Evolutionary conservation across 1,140 invertebrate genomes (phyloP).

Genomic region (Drosophila persimilis): DNA sequence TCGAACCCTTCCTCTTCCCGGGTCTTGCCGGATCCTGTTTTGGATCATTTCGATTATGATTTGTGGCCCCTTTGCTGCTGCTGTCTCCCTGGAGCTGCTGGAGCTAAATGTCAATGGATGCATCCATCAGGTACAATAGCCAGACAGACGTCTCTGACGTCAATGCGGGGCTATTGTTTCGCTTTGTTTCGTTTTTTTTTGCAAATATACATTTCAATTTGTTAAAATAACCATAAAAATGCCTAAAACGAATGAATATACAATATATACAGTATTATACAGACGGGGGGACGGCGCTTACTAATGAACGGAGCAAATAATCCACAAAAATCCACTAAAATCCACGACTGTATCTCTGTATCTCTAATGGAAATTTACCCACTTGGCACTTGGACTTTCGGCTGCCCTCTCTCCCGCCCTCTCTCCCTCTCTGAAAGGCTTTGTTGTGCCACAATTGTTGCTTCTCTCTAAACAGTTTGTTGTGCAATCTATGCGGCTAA

Average conservation of each 20-base stretch:
- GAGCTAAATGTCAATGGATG: constrained; percentile 62
- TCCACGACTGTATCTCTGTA: not conserved
- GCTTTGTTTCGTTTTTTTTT: not conserved
- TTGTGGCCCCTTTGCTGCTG: constrained; percentile 40
- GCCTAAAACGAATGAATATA: constrained; percentile 4
- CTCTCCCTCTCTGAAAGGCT: too few species aligned
- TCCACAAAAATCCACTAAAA: constrained; percentile 33
- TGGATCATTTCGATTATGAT: constrained; percentile 37
- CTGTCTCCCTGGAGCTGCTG: not conserved
- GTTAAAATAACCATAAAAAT: constrained; percentile 18
- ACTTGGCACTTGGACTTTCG: constrained; percentile 55
- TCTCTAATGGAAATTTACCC: constrained; percentile 71
- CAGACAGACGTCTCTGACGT: constrained; percentile 17
- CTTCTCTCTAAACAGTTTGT: not conserved
- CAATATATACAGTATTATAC: not conserved
- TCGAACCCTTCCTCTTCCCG: constrained; percentile 3
- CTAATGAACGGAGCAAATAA: constrained; percentile 67
- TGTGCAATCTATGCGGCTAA: constrained; percentile 26
- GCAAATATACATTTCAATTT: constrained; percentile 29
- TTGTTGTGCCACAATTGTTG: constrained; percentile 21
- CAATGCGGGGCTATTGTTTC: constrained; percentile 24
- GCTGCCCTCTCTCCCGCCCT: not conserved
- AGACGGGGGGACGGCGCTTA: constrained; percentile 18
- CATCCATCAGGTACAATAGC: constrained; percentile 54
- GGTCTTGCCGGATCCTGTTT: not conserved